A percentile compares a stretch with the other conserved stretches of the same genome.
Conservation (phyloP, 2,113 vertebrate genomes). For the Chloropsis hardwickii region DNA sequence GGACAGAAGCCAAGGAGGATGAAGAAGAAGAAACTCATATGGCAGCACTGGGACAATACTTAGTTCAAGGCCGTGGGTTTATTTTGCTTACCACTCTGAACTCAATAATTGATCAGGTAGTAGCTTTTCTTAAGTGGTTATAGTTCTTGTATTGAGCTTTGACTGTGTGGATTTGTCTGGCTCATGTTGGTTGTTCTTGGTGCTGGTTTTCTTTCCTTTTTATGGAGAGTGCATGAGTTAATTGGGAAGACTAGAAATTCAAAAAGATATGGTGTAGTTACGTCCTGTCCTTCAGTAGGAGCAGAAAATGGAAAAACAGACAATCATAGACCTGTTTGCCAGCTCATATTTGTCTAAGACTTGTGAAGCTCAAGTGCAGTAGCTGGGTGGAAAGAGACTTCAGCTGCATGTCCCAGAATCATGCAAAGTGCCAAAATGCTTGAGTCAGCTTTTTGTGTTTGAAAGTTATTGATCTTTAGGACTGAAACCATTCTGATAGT, state of each 20-base stretch:
- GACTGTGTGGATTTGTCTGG: not conserved
- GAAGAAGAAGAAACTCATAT: conserved; percentile 95
- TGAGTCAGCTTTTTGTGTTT: not conserved
- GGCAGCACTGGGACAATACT: conserved; percentile 91
- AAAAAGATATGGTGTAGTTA: not conserved
- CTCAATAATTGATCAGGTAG: conserved; percentile 90
- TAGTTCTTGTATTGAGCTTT: not conserved
- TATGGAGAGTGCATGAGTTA: not conserved
- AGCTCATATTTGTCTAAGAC: not conserved
- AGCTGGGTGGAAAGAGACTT: not conserved
- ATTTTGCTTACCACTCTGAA: conserved; percentile 89
- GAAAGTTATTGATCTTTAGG: not conserved
- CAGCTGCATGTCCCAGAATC: not conserved
- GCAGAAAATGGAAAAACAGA: not conserved
- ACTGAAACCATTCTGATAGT: not conserved
- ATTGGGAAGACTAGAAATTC: not conserved
- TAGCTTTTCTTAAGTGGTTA: not conserved
- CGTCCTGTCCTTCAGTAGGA: not conserved
- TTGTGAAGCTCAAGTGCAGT: not conserved
- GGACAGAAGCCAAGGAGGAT: conserved; percentile 83
- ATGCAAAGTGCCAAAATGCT: not conserved
- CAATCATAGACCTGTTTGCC: not conserved
- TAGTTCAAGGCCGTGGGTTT: conserved; percentile 91
- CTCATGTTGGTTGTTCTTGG: not conserved
- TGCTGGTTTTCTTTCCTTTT: not conserved